Base-by-base conservation (phyloP, 2,888 invertebrate species). In the Nemoura dubitans region DNA sequence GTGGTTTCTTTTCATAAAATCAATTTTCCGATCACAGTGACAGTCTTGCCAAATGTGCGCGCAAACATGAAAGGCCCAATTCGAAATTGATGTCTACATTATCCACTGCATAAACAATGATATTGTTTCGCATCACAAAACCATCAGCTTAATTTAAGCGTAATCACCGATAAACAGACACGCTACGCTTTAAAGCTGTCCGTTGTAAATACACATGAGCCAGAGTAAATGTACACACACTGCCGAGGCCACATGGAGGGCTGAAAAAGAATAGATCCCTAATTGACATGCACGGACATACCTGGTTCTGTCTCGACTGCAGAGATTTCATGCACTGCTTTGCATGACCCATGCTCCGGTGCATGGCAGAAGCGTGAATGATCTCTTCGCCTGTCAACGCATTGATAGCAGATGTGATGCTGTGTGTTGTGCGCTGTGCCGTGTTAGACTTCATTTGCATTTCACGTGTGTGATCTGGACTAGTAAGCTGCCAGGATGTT, bases 271-370 rank as follows among this genome's bases (percentile, higher is more conserved):
- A 78, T 26, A 59, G 3, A 78, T 25, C 78, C 78, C 27, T 28
- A 78, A 78, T 78, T 78, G 78, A 26, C n/a, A 78, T 78, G 78
- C 78, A 78, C 78, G 78, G 28, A 28, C 78, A 78, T 78, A 78
- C 78, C 26, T 78, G 78, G 59, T 59, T 21, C 3, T 59, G 59
- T 59, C 59, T 59, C 59, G 59, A 2, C 59, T 21, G 2, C 14
- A n/a, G 36, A 59, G 59, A 59, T 59, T 59, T 78, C 78, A 78
- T 28, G 28, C 78, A 26, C 10, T 26, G 27, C 78, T 26, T 78
- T 78, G 78, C 78, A 10, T 59, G 14, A 1, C 59, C 59, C 14
- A 10, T 59, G 59, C 59, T 59, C 16, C 59, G 21, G 14, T 16
- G 21, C 59, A 59, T 59, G 59, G 6, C 59, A 21, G 59, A 1